These are phyloP conservation scores for Trichopria drosophilae DNA, from an alignment of 2,888 invertebrate genomes.

Conservation along the genomic window DNA sequence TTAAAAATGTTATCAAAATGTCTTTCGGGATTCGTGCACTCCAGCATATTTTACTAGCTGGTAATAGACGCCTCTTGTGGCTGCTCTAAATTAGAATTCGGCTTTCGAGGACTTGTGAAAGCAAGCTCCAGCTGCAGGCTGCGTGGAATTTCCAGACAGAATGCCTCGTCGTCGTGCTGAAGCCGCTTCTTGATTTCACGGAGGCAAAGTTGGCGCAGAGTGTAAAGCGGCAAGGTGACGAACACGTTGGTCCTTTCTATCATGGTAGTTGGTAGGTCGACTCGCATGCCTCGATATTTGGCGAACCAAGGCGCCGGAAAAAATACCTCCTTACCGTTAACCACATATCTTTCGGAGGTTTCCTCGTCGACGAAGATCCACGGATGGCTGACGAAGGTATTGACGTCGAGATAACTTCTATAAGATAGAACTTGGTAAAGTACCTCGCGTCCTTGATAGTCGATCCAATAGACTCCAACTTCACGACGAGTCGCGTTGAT, in stretches of 20 bases:
- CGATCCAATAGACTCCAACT: constrained; percentile 76
- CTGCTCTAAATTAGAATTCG: no score
- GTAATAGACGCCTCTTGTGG: no score
- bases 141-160: constrained; percentile 48
- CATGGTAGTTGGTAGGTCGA: constrained; percentile 30
- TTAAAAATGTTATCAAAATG: no score
- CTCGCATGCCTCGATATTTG: constrained; percentile 33
- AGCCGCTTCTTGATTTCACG: constrained; percentile 44
- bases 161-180: constrained; percentile 43
- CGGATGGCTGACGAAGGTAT: constrained; percentile 79
- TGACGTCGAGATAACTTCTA: constrained; percentile 65
- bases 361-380: constrained; percentile 79
- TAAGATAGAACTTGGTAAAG: constrained; percentile 66
- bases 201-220: constrained; percentile 45
- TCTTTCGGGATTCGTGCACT: no score
- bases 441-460: constrained; percentile 68
- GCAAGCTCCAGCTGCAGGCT: constrained; percentile 48
- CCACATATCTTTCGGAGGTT: constrained; percentile 67
- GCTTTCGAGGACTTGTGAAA: constrained; percentile 39
- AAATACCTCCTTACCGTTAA: constrained; percentile 47
- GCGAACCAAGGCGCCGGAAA: constrained; percentile 45
- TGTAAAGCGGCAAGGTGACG: constrained; percentile 47
- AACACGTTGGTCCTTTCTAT: constrained; percentile 39
- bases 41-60: no score
- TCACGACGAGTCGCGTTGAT: constrained; percentile 63